Evolutionary conservation across 1,140 invertebrate genomes (phyloP), one percentile per base, ranked within the genome.

Genomic region (Halictus rubicundus): DNA sequence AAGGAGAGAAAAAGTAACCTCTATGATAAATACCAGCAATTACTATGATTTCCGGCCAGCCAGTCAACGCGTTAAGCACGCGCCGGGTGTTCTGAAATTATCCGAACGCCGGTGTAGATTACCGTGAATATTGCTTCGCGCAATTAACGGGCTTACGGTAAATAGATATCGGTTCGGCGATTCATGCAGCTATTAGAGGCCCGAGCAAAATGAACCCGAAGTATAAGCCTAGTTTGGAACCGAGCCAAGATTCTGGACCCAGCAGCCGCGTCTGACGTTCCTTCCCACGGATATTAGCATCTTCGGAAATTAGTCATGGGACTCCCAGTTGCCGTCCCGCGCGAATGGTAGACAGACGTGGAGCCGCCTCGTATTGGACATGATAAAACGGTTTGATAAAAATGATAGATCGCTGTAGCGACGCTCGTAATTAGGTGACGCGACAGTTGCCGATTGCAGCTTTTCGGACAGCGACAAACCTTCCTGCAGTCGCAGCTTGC

Each of bases 401-500:
- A 68, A 37, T 54, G 68, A 68, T 19, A 73, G 54, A 68, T 42
- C 12, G 8, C n/a, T 16, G 10, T 16, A 27, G 57, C 21, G 39
- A 69, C 16, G 25, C 46, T 60, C 32, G 32, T 12, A 37, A 27
- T 32, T 23, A 37, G 25, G 46, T 25, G 69, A 82, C 49, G 25
- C 49, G 64, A 59, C 27, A 19, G 69, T 19, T 65, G 16, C 23
- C 23, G 9, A 46, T 42, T 25, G 37, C 76, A 63, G 64, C 39
- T 64, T n/a, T 1, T 12, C 4, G 8, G 8, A 32, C 32, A 21
- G 21, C 32, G 60, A 2, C 14, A 21, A 49, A 75, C 75, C 54
- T 83, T 83, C 63, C 27, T 68, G 80, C 37, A 76, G 14, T 46
- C 42, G 9, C 42, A 12, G 9, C 10, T 46, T 10, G 42, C 10